A percentile compares a stretch with the other conserved stretches of the same genome.
Conservation (phyloP, 2,113 vertebrate species). For the Equus przewalskii region DNA sequence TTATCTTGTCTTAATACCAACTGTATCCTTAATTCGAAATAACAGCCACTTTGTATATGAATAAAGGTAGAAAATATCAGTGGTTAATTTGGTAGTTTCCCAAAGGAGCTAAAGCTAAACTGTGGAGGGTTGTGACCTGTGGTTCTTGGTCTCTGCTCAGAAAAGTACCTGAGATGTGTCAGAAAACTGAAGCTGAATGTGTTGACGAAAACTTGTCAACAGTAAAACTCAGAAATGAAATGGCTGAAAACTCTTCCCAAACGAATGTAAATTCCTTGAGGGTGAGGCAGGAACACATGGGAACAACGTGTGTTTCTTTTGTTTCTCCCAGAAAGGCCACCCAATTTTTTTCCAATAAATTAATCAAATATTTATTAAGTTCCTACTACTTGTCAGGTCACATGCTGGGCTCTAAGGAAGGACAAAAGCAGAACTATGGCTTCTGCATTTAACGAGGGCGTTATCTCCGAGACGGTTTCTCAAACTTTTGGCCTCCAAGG, state of each 20-base stretch:
- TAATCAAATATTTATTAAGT: neutral
- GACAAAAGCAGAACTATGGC: neutral
- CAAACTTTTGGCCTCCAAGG: neutral
- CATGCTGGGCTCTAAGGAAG: neutral
- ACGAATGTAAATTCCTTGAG: neutral
- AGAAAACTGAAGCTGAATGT: neutral
- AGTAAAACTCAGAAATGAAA: neutral
- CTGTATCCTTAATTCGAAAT: neutral
- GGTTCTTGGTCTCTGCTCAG: neutral
- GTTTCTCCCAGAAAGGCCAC: neutral
- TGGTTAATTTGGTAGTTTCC: neutral
- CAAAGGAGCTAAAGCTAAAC: neutral
- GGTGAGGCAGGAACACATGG: neutral
- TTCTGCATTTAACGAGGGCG: neutral
- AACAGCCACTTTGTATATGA: neutral
- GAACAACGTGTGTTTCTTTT: neutral
- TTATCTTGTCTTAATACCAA: neutral
- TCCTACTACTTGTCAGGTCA: neutral
- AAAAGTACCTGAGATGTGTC: neutral
- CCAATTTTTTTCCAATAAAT: slow-evolving; percentile 2
- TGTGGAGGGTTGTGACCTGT: neutral
- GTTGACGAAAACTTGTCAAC: neutral
- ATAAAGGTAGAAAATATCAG: neutral
- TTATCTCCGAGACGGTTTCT: neutral
- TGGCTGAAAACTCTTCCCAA: neutral